phyloP scores from a whole-genome alignment of 1,140 invertebrate species.

The Oedothorax gibbosus region DNA sequence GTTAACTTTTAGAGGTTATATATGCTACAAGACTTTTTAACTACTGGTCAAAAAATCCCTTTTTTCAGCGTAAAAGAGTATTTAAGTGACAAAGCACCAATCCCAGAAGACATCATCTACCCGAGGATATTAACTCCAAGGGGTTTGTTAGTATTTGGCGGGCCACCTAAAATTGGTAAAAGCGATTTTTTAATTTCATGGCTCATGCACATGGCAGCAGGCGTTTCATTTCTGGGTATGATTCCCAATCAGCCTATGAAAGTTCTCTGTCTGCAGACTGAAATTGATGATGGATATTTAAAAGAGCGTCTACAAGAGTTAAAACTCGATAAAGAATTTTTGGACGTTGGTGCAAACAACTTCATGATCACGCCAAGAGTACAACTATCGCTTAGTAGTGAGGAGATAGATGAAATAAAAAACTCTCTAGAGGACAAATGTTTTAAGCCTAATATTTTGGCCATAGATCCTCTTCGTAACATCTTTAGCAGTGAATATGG shows the following conservation, averaged over 20 bases:
- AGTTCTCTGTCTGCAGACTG: conserved; percentile 7
- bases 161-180: conserved; percentile 8
- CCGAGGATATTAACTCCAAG: conserved; percentile 1
- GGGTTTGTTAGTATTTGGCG: conserved; percentile 6
- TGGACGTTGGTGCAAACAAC: conserved; percentile 1
- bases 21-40: conserved; percentile 17
- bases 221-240: background rate
- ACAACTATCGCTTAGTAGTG: conserved; percentile 4
- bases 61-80: conserved; percentile 27
- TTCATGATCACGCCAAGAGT: conserved; percentile 7
- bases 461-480: background rate
- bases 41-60: conserved; percentile 30
- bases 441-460: background rate
- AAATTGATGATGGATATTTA: conserved; percentile 9
- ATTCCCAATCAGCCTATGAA: background rate
- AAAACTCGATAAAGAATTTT: background rate
- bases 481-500: too few species aligned
- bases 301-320: conserved; percentile 8
- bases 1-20: too few species aligned
- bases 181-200: conserved; percentile 5
- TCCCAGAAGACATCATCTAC: background rate
- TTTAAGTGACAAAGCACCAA: background rate
- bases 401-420: conserved; percentile 5
- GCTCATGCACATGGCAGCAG: background rate
- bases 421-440: conserved; percentile 8